A percentile compares a stretch with the other conserved stretches of the same genome.
These are phyloP conservation scores for Eira barbara DNA, from an alignment of 2,113 vertebrate genomes.

Conservation along the genomic window DNA sequence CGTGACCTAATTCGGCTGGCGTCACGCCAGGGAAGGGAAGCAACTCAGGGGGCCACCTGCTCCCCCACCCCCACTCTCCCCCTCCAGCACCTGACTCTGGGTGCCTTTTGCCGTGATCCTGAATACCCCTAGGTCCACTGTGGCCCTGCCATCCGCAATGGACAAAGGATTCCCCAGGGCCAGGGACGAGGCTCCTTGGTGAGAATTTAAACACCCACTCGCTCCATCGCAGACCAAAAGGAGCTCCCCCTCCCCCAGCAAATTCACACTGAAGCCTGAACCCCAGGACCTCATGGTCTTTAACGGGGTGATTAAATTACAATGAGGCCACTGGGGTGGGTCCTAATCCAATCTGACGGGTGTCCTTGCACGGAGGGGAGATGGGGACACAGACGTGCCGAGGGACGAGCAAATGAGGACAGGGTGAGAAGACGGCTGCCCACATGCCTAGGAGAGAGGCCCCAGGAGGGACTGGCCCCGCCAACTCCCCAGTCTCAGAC, in stretches of 20 bases:
- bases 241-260: neutral
- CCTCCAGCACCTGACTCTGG: neutral
- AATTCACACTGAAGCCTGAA: neutral
- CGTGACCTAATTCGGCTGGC: neutral
- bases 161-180: neutral
- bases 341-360: rapidly evolving
- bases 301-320: neutral
- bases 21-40: rapidly evolving
- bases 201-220: neutral
- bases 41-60: rapidly evolving
- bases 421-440: rapidly evolving
- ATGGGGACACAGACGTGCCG: neutral
- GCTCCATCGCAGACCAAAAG: neutral
- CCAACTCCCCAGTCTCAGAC: no score
- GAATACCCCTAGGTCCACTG: neutral
- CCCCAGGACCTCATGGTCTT: no score
- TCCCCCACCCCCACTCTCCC: neutral
- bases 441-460: neutral
- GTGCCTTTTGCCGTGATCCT: neutral
- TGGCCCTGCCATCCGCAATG: neutral
- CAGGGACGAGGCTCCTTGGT: neutral
- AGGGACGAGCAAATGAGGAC: neutral
- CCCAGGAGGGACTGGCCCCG: neutral
- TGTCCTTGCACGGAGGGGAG: neutral
- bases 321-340: rapidly evolving